A percentile compares a stretch with the other conserved stretches of the same genome.
These are phyloP conservation scores for Tachysurus fulvidraco DNA, from an alignment of 2,113 vertebrate species.

Conservation along the genomic window DNA sequence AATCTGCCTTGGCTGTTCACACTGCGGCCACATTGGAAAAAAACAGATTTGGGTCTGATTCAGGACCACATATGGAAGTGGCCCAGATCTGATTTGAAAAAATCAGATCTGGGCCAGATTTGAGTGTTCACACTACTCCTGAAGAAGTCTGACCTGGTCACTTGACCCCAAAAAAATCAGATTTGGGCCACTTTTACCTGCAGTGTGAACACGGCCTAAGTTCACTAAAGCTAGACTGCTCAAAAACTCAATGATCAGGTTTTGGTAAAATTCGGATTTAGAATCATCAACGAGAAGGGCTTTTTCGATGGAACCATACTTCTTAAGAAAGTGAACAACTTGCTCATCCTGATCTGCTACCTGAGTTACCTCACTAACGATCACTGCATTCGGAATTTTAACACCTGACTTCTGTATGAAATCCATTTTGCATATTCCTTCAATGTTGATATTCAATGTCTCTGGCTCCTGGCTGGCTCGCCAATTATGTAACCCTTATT, in stretches of 20 bases:
- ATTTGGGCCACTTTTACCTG: too few species aligned
- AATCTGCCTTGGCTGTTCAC: too few species aligned
- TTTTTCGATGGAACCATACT: slow-evolving; percentile 1
- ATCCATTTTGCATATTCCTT: too few species aligned
- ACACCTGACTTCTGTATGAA: neutral
- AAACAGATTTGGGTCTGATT: too few species aligned
- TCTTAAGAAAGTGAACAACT: neutral
- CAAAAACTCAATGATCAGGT: slow-evolving; percentile 14
- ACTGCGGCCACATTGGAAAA: too few species aligned
- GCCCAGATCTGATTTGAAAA: too few species aligned
- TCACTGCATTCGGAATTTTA: slow-evolving; percentile 35
- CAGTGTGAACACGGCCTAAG: too few species aligned
- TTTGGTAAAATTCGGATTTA: neutral
- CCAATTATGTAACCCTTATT: slow-evolving; percentile 2
- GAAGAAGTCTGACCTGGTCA: too few species aligned
- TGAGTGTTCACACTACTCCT: too few species aligned
- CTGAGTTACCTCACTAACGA: slow-evolving; percentile 19
- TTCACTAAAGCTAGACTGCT: neutral
- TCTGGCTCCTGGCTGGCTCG: slow-evolving; percentile 42
- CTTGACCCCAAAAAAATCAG: too few species aligned
- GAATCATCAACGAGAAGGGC: neutral
- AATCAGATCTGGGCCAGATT: too few species aligned
- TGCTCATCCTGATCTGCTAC: slow-evolving; percentile 23
- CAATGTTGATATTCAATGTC: neutral
- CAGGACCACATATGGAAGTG: too few species aligned